These are phyloP conservation scores for Nylanderia fulva DNA, from an alignment of 1,140 invertebrate species.

Conservation along the genomic window DNA sequence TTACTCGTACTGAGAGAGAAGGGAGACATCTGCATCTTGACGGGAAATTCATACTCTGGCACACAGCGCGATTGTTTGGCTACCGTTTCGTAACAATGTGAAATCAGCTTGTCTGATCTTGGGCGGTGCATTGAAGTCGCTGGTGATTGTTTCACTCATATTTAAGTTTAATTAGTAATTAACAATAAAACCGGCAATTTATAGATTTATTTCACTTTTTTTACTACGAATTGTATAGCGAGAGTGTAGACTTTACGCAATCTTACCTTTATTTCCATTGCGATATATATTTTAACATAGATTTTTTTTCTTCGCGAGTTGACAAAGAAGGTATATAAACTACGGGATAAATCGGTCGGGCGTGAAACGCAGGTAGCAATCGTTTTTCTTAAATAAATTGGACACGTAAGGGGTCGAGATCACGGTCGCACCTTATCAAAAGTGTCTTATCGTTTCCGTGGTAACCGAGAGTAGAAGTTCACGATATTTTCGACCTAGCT, in stretches of 20 bases:
- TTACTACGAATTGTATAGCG: not conserved
- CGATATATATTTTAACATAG: constrained; percentile 1
- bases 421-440: constrained; percentile 77
- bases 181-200: not conserved
- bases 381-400: constrained; percentile 76
- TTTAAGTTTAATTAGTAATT: not conserved
- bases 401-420: constrained; percentile 34
- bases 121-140: not conserved
- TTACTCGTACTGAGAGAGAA: not conserved
- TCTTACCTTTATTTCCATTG: not conserved
- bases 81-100: constrained; percentile 31
- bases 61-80: constrained; percentile 8
- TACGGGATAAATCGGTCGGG: constrained; percentile 44
- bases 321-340: constrained; percentile 10
- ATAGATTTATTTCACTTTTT: not conserved
- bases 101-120: constrained; percentile 26
- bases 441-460: constrained; percentile 80
- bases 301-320: constrained; percentile 15
- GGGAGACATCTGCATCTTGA: constrained; percentile 5
- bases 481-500: constrained; percentile 62
- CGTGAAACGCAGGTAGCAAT: constrained; percentile 30
- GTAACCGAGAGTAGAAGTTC: constrained; percentile 71
- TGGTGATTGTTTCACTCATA: not conserved
- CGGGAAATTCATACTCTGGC: constrained; percentile 44
- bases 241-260: not conserved